Base-by-base conservation (phyloP, 2,888 invertebrate species). In the Pheosia gnoma region DNA sequence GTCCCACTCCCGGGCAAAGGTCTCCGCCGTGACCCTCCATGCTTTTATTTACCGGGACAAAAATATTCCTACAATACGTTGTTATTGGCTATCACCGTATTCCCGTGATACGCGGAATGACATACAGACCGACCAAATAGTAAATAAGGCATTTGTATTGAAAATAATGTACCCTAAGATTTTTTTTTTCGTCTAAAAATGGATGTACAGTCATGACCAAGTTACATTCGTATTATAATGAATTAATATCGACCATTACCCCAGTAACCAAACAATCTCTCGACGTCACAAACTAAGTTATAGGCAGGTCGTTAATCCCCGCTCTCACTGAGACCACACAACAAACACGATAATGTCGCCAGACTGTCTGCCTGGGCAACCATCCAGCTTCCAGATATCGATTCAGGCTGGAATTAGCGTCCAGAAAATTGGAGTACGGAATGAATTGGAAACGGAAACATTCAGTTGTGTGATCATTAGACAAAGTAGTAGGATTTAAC, bases 351-450 rank as follows among this genome's bases (percentile, higher is more conserved):
- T 53, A 43, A n/a, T 57, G 89, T 70, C 88, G 87, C 88, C 90
- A 77, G 82, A 63, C 83, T 68, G 88, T 87, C 89, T 89, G 78
- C 67, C 75, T 62, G 72, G 79, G 68, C 76, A 73, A 78, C 76
- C 78, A 82, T 82, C 76, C 79, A 84, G 82, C 67, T 71, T 72
- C 72, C 69, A 63, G 63, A 66, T 88, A 90, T 91, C 79, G 90
- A 90, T 90, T 87, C 67, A 57, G 66, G 68, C 80, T 77, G 68
- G 74, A 85, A 80, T 83, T 83, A 83, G 77, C 74, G 65, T 65
- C 25, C 25, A 25, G 25, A 25, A 25, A 25, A 25, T 2, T 25
- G 51, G 51, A 51, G 9, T 51, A 51, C 13, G 6, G 13, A 8
- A 4, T 8, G 9, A 45, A 45, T 45, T 45, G 43, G 9, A 45